Conservation (phyloP, 1,140 invertebrate species). For the Maconellicoccus hirsutus region DNA sequence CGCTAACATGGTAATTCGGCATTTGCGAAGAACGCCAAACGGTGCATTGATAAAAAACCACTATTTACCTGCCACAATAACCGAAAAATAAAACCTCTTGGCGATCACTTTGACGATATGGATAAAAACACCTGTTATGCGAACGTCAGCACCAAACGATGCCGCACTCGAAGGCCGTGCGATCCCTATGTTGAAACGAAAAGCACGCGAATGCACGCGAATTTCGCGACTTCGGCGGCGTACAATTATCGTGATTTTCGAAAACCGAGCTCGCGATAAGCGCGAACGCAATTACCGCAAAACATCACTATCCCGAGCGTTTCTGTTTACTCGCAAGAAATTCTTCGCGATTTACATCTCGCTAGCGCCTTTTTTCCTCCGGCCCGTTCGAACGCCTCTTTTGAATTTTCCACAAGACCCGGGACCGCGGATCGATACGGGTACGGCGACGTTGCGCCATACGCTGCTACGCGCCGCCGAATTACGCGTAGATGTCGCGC, state of each 20-base stretch:
- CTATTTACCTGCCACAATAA: neutral
- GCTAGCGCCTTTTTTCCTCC: neutral
- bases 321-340: conserved; percentile 12
- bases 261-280: neutral
- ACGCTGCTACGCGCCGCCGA: too few relatives aligned
- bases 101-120: neutral
- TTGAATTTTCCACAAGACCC: neutral
- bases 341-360: conserved; percentile 13
- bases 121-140: neutral
- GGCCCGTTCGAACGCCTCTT: neutral
- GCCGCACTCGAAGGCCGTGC: too few relatives aligned
- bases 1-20: neutral
- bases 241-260: neutral
- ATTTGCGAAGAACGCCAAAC: too few relatives aligned
- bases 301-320: neutral
- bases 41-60: too few relatives aligned
- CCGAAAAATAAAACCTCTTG: neutral
- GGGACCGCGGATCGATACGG: conserved; percentile 11
- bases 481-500: neutral
- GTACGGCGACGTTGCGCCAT: neutral
- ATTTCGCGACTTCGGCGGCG: too few relatives aligned
- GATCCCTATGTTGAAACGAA: neutral
- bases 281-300: conserved; percentile 9
- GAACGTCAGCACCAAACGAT: neutral
- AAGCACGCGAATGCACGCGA: neutral